phyloP scores from a whole-genome alignment of 2,888 invertebrate genomes.

The Eueremaeus valkanovi region DNA sequence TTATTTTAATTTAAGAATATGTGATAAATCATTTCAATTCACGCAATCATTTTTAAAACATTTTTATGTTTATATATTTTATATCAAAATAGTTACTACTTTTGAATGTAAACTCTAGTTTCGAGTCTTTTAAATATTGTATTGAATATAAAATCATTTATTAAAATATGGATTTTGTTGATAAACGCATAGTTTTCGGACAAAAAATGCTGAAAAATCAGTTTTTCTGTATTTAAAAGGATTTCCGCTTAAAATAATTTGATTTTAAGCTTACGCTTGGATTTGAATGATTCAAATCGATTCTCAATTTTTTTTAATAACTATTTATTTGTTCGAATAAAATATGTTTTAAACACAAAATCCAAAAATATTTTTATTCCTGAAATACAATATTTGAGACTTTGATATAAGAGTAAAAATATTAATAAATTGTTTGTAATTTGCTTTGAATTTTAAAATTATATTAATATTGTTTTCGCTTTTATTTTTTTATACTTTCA shows the following conservation, averaged over 20 bases:
- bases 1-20: background rate
- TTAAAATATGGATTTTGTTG: no score
- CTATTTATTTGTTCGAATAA: no score
- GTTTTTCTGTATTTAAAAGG: no score
- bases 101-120: background rate
- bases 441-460: background rate
- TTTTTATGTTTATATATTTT: background rate
- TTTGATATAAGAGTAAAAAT: background rate
- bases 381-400: background rate
- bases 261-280: no score
- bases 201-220: no score
- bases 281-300: no score
- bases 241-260: no score
- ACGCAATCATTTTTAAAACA: background rate
- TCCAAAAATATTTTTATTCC: background rate
- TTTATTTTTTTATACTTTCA: conserved; percentile 53
- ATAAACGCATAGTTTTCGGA: no score
- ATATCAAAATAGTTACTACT: no score
- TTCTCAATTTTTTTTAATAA: no score
- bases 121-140: background rate
- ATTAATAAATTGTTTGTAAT: background rate
- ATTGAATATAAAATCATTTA: no score
- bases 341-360: background rate
- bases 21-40: background rate
- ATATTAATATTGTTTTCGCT: background rate